Conservation (phyloP, 2,797 vertebrate genomes). For the Heteromormyrus szaboi region DNA sequence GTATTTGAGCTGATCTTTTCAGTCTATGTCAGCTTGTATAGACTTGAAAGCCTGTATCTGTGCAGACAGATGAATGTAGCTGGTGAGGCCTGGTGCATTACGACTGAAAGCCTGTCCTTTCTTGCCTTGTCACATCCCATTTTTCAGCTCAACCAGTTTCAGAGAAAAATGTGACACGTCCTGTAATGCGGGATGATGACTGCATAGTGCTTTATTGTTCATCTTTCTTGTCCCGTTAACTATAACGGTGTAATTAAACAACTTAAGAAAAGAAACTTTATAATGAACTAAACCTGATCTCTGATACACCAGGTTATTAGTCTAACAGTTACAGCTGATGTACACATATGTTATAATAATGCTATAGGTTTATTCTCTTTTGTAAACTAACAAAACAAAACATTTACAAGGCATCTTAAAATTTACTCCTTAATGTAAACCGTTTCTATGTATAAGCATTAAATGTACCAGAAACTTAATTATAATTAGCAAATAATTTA, state of each 20-base stretch:
- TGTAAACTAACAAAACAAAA: background rate
- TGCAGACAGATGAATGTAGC: background rate
- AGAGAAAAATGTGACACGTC: slow-evolving; percentile 7
- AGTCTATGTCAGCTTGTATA: background rate
- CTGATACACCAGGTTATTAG: background rate
- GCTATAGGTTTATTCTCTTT: background rate
- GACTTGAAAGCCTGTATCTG: background rate
- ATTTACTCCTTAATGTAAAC: background rate
- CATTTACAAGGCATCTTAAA: background rate
- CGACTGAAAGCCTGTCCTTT: background rate
- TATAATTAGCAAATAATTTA: background rate
- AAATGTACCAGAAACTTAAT: background rate
- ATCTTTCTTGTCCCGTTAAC: background rate
- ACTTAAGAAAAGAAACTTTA: background rate
- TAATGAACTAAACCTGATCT: background rate
- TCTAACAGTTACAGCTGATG: background rate
- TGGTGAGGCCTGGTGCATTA: too few relatives aligned
- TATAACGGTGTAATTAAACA: background rate
- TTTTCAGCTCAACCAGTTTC: background rate
- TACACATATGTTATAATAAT: background rate
- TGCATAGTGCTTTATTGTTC: background rate
- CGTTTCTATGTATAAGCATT: background rate
- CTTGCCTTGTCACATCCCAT: background rate
- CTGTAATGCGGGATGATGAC: background rate
- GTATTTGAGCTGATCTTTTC: background rate